Conservation (phyloP, 2,113 vertebrate species). For the Mugil cephalus region DNA sequence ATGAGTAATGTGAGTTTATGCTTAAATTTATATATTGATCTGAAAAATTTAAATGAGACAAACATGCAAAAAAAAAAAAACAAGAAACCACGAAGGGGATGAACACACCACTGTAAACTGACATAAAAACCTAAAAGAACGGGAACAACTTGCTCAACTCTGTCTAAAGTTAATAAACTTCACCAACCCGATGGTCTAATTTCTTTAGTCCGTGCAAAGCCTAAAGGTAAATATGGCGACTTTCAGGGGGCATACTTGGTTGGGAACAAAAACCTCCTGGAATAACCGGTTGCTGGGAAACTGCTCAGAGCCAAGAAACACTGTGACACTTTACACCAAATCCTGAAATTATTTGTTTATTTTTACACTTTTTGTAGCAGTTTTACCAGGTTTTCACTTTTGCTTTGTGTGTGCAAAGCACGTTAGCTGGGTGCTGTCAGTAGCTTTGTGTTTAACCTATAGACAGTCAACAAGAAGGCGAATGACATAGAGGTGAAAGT, state of each 20-base stretch:
- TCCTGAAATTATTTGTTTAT: too few relatives aligned
- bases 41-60: too few relatives aligned
- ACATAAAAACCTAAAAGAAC: neutral
- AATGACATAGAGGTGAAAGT: neutral
- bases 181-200: neutral
- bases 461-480: neutral
- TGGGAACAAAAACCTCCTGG: constrained; percentile 22
- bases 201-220: neutral
- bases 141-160: neutral
- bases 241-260: constrained; percentile 23
- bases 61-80: too few relatives aligned
- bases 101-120: too few relatives aligned
- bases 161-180: constrained; percentile 3
- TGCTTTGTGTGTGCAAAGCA: neutral
- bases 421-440: constrained; percentile 2
- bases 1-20: too few relatives aligned
- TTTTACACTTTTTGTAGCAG: constrained; percentile 15
- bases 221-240: constrained; percentile 10
- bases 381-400: constrained; percentile 10
- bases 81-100: too few relatives aligned
- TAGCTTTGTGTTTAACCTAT: neutral
- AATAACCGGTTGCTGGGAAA: constrained; percentile 49
- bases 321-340: constrained; percentile 34
- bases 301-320: constrained; percentile 36
- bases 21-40: too few relatives aligned